These are phyloP conservation scores for Mormyrus proboscirostris DNA, from an alignment of 2,797 vertebrate species.

Conservation along the genomic window DNA sequence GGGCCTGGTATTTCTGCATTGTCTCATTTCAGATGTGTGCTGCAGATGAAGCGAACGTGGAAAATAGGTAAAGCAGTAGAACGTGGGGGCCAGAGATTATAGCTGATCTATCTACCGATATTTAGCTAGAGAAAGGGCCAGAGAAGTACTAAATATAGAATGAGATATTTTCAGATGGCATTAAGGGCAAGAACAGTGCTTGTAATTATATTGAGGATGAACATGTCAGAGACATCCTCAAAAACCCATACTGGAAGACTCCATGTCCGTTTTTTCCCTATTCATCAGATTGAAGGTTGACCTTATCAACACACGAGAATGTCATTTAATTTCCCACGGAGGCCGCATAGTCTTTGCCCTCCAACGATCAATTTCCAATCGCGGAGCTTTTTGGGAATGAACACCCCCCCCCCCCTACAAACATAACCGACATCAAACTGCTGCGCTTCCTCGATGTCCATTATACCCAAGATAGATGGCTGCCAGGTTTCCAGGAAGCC, in stretches of 20 bases:
- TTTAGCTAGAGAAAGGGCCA: background rate
- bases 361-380: background rate
- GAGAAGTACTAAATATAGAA: background rate
- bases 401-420: background rate
- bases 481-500: background rate
- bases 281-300: conserved; percentile 22
- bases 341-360: background rate
- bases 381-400: background rate
- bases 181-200: background rate
- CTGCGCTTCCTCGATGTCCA: background rate
- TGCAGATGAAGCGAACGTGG: background rate
- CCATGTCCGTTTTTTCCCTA: conserved; percentile 4
- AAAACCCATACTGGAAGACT: background rate
- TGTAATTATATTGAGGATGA: background rate
- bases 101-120: background rate
- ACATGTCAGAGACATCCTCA: background rate
- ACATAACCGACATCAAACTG: background rate
- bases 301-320: conserved; percentile 16
- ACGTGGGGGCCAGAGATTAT: background rate
- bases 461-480: background rate
- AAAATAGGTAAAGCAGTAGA: background rate
- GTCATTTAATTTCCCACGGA: background rate
- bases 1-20: background rate
- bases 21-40: background rate
- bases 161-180: background rate